These are phyloP conservation scores for Agapostemon virescens DNA, from an alignment of 2,888 invertebrate species.

Conservation along the genomic window DNA sequence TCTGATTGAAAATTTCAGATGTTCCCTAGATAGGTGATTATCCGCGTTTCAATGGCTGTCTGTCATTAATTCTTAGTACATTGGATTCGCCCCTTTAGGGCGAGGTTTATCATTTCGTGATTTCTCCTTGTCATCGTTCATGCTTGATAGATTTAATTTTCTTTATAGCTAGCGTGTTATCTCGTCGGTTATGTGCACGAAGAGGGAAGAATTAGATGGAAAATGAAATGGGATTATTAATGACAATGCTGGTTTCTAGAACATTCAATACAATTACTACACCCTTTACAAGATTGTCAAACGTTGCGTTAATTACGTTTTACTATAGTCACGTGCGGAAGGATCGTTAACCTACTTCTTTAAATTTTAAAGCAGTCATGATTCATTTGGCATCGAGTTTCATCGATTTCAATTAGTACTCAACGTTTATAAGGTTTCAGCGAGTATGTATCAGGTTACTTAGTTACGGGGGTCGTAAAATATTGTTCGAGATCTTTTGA, in stretches of 20 bases:
- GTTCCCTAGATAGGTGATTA: background rate
- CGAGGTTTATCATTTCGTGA: slow-evolving; percentile 1
- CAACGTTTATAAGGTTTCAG: too few species aligned
- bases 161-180: slow-evolving; percentile 7
- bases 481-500: too few species aligned
- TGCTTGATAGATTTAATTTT: slow-evolving; percentile 16
- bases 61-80: slow-evolving; percentile 9
- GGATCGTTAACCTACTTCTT: too few species aligned
- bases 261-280: background rate
- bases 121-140: slow-evolving; percentile 22
- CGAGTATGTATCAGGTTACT: too few species aligned
- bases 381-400: too few species aligned
- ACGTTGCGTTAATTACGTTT: too few species aligned
- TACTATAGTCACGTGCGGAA: too few species aligned
- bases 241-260: too few species aligned
- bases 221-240: background rate
- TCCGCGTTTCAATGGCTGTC: background rate
- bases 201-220: background rate
- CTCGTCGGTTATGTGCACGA: background rate
- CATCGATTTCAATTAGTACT: too few species aligned
- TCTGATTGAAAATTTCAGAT: slow-evolving; percentile 17
- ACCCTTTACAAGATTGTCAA: background rate
- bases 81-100: background rate
- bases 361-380: too few species aligned
- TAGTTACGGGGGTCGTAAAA: too few species aligned